phyloP scores from a whole-genome alignment of 1,140 invertebrate species.

The Papilio polyxenes region DNA sequence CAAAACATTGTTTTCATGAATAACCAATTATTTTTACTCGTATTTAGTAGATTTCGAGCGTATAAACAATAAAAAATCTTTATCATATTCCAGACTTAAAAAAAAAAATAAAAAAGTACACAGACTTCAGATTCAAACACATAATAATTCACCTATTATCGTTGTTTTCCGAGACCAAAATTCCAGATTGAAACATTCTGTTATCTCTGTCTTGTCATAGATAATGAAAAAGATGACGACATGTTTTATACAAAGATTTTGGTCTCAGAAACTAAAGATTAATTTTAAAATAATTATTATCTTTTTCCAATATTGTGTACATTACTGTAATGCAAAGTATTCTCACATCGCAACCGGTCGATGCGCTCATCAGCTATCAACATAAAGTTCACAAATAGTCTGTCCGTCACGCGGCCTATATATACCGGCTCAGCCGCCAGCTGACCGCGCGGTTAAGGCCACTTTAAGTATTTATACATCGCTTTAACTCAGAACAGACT shows the following conservation, averaged over 20 bases:
- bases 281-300: not conserved
- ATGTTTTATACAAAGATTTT: too few species aligned
- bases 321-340: not conserved
- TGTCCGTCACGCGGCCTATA: conserved; percentile 34
- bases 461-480: conserved; percentile 37
- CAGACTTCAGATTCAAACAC: too few species aligned
- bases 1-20: too few species aligned
- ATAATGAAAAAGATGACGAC: too few species aligned
- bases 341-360: not conserved
- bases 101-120: not conserved
- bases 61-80: not conserved
- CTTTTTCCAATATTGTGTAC: not conserved
- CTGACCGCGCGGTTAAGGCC: conserved; percentile 39
- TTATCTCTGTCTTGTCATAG: too few species aligned
- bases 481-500: conserved; percentile 4
- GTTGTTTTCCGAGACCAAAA: too few species aligned
- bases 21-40: too few species aligned
- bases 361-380: not conserved
- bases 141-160: too few species aligned
- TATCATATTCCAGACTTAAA: not conserved
- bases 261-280: too few species aligned
- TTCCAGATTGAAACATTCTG: too few species aligned
- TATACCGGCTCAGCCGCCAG: conserved; percentile 9
- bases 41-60: too few species aligned
- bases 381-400: conserved; percentile 38